Conservation (phyloP, 2,888 invertebrate genomes). For the Drosophila eohydei region DNA sequence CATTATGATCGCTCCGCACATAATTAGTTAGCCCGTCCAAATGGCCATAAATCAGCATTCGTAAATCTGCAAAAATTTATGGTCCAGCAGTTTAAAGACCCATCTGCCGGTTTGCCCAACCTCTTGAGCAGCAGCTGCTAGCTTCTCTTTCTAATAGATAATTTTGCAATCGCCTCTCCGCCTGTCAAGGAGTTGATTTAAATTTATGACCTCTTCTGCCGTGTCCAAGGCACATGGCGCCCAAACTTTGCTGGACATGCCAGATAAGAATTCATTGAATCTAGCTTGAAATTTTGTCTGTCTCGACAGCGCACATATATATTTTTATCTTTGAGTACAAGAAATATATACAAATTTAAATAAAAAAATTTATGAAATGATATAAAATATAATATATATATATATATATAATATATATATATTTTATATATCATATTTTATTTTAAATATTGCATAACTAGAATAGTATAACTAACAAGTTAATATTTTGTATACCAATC, state of each 20-base stretch:
- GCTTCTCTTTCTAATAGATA: conserved; percentile 51
- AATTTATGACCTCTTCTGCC: conserved; percentile 64
- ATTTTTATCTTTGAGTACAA: neutral
- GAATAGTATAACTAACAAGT: neutral
- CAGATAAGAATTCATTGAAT: conserved; percentile 18
- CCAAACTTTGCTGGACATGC: conserved; percentile 37
- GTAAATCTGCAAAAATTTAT: conserved; percentile 27
- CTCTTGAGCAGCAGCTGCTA: conserved; percentile 43
- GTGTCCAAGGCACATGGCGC: conserved; percentile 62
- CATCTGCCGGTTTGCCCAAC: conserved; percentile 3
- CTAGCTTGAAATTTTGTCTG: conserved; percentile 4
- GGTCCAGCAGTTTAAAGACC: conserved; percentile 23
- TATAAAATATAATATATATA: no score
- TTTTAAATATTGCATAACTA: neutral
- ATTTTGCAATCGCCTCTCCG: conserved; percentile 57
- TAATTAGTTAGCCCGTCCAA: conserved; percentile 54
- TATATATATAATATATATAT: no score
- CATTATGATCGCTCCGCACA: conserved; percentile 43
- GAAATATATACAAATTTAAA: neutral
- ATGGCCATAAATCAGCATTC: conserved; percentile 42
- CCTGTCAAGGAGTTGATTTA: conserved; percentile 72
- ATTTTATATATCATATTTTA: neutral
- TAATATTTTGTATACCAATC: neutral
- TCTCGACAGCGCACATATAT: neutral
- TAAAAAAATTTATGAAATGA: neutral